Percentiles rank a stretch among this genome's conserved stretches.
Conservation (phyloP, 2,888 invertebrate species). For the Tetragonula carbonaria region DNA sequence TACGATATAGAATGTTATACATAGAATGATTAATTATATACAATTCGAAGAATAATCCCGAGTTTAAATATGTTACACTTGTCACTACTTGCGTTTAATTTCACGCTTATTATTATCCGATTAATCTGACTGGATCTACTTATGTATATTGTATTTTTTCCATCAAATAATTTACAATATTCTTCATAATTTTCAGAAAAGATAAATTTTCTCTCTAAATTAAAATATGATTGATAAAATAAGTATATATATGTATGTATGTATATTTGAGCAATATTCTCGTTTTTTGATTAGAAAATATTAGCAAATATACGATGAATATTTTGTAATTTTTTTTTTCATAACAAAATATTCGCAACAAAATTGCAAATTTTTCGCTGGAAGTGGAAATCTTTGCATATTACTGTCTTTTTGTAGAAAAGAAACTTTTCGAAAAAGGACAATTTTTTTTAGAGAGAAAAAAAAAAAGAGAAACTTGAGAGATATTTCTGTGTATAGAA, state of each 20-base stretch:
- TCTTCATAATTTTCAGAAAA: conserved; percentile 65
- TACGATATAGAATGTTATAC: not conserved
- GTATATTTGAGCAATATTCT: conserved; percentile 41
- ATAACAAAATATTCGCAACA: not conserved
- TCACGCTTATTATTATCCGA: conserved; percentile 7
- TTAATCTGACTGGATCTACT: conserved; percentile 16
- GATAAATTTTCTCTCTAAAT: conserved; percentile 58
- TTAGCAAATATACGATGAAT: conserved; percentile 1
- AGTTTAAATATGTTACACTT: not conserved
- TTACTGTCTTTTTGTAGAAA: not conserved
- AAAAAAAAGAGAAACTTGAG: conserved; percentile 1
- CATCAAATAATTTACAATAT: conserved; percentile 53
- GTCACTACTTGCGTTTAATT: not conserved
- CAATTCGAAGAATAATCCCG: not conserved
- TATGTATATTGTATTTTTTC: not conserved
- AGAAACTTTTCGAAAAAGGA: not conserved
- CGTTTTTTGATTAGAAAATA: conserved; percentile 30
- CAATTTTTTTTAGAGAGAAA: not conserved
- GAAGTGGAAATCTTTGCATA: not conserved
- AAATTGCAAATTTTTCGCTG: too few species aligned
- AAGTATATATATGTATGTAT: not conserved
- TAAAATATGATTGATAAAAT: conserved; percentile 43
- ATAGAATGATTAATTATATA: not conserved
- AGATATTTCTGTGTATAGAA: conserved; percentile 7
- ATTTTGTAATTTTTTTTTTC: not conserved